Conservation (phyloP, 2,797 vertebrate species). For the Coluber constrictor region DNA sequence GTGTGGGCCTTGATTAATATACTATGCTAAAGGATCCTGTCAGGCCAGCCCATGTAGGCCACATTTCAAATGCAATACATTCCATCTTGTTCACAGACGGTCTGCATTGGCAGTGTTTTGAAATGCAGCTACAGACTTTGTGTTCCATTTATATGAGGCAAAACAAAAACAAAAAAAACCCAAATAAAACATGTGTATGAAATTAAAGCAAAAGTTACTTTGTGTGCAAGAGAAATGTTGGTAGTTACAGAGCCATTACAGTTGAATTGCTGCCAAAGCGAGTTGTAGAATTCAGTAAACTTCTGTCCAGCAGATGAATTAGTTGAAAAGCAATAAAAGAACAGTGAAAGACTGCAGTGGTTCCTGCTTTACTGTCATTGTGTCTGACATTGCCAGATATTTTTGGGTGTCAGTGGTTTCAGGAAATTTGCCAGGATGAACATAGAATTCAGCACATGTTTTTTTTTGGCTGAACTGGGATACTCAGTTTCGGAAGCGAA, state of each 20-base stretch:
- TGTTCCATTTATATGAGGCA: not conserved
- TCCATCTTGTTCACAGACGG: too few species aligned
- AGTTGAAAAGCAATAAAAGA: slow-evolving; percentile 5
- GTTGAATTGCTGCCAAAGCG: not conserved
- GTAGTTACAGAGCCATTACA: not conserved
- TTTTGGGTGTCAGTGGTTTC: not conserved
- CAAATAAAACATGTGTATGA: not conserved
- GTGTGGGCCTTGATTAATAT: not conserved
- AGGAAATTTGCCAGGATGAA: not conserved
- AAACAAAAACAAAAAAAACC: not conserved
- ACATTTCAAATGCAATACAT: not conserved
- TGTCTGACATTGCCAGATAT: not conserved
- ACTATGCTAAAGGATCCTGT: not conserved
- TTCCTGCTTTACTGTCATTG: fast-evolving
- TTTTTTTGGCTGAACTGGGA: not conserved
- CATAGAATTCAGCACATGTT: not conserved
- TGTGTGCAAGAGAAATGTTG: not conserved
- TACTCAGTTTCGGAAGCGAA: fast-evolving
- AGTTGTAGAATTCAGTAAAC: not conserved
- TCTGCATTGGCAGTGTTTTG: not conserved
- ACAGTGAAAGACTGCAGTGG: not conserved
- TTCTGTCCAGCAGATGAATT: slow-evolving; percentile 7
- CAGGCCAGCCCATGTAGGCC: not conserved
- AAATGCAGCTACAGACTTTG: not conserved
- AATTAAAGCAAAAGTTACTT: not conserved